Percentiles rank a stretch among this genome's conserved stretches.
Evolutionary conservation across 2,797 vertebrate species (phyloP).

Genomic region (Chromobotia macracanthus): DNA sequence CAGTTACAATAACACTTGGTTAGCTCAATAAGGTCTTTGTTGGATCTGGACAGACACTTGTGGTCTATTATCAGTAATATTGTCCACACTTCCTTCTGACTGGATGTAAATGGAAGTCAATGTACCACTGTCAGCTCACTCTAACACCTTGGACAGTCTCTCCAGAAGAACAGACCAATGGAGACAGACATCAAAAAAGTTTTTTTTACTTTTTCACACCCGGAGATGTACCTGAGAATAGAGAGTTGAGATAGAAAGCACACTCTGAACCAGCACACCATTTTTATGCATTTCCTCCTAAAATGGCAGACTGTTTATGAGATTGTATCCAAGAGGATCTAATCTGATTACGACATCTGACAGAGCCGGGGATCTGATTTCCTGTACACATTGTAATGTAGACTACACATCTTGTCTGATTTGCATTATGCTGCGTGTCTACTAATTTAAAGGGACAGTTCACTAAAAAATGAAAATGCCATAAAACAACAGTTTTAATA

Average conservation of each 20-base stretch:
- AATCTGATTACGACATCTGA: background rate
- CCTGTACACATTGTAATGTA: background rate
- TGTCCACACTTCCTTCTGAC: constrained; percentile 3
- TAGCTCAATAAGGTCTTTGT: background rate
- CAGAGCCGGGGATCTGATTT: background rate
- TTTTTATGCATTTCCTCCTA: background rate
- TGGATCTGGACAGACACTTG: constrained; percentile 29
- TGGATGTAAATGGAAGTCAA: constrained; percentile 34
- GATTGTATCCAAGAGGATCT: background rate
- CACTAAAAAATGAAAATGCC: background rate
- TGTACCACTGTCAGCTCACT: constrained; percentile 35
- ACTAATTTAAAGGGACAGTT: background rate
- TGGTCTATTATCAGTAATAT: constrained; percentile 17
- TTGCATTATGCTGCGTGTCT: background rate
- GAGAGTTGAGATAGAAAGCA: constrained; percentile 23
- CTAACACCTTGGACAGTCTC: constrained; percentile 20
- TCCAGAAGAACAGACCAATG: constrained; percentile 8
- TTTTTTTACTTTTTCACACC: constrained; percentile 23
- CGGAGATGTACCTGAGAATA: constrained; percentile 7
- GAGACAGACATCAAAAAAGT: constrained; percentile 40
- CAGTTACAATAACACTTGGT: background rate
- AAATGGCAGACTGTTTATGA: background rate
- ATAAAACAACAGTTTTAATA: too few relatives aligned
- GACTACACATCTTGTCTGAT: background rate
- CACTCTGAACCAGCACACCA: background rate